A percentile compares a stretch with the other conserved stretches of the same genome.
Conservation (phyloP, 2,888 invertebrate species). For the Scelioninae gen. 2 region DNA sequence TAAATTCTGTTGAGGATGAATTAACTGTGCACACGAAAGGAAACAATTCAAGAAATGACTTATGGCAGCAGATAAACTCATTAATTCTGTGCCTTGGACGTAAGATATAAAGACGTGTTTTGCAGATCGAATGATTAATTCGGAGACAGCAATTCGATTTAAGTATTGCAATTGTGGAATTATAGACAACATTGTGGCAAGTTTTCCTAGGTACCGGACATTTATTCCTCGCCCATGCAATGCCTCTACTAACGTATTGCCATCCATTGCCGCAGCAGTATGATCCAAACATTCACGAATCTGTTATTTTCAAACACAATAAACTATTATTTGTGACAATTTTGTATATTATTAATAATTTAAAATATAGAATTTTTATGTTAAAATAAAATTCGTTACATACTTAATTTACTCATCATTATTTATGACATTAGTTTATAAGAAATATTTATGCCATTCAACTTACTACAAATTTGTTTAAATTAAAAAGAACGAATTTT, state of each 20-base stretch:
- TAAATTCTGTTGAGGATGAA: constrained; percentile 81
- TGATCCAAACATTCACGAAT: constrained; percentile 94
- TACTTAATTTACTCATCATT: neutral
- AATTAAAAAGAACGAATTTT: too few species aligned
- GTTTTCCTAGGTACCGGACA: constrained; percentile 95
- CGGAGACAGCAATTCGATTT: constrained; percentile 92
- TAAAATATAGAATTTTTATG: too few species aligned
- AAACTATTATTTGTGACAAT: constrained; percentile 9
- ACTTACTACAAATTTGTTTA: too few species aligned
- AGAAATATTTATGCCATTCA: too few species aligned
- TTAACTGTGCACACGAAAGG: constrained; percentile 85
- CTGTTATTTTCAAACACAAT: constrained; percentile 73
- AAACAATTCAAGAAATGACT: constrained; percentile 98
- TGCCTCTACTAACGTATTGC: constrained; percentile 92
- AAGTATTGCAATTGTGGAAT: constrained; percentile 90
- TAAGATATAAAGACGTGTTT: constrained; percentile 96
- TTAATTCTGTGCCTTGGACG: constrained; percentile 92
- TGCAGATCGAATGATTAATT: constrained; percentile 90
- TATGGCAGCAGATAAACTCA: constrained; percentile 92
- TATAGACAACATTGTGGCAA: constrained; percentile 86
- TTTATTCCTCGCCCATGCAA: constrained; percentile 98
- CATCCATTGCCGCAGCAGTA: constrained; percentile 96
- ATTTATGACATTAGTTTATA: too few species aligned
- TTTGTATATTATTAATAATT: too few species aligned
- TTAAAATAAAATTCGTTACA: too few species aligned